Base-by-base conservation (phyloP, 2,888 invertebrate genomes). In the Seira musarum region DNA sequence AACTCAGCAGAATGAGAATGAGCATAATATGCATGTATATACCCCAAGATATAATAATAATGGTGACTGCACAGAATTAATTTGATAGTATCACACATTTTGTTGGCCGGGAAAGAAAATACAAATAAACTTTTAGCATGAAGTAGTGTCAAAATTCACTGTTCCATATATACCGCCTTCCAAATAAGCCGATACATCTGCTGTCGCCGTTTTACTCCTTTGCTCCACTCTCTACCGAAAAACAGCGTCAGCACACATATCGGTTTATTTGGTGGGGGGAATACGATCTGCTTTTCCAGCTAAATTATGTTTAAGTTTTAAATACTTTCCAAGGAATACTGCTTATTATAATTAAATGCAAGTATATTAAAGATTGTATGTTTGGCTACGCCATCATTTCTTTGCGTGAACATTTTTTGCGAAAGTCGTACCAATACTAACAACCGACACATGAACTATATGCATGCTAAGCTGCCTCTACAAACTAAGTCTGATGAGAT, bases 11-110 rank as follows among this genome's bases (percentile, higher is more conserved):
- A 10, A 46, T 40, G 35, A 30, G 64, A 25, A 65, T 30, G 35
- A 15, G 21, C 21, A 21, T 35, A 35, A n/a, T 17, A 17, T n/a
- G 25, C 40, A 24, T n/a, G 13, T 10, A 25, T 64, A 22, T 46
- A 68, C 22, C 24, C 19, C 17, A 35, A 25, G n/a, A 5, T 49
- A 25, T 60, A 57, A 13, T 57, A 17, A 69, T 57, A 3, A 53
- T 21, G 1, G 1, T 3, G 40, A 40, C 66, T 35, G 40, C 53
- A 25, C 25, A 19, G 53, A 22, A 13, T 49, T 69, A 6, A 57
- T 35, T 21, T 60, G 22, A 19, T 72, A 72, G 22, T 72, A 72
- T 72, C 72, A 72, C 72, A 72, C 72, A 72, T 61, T 24, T 40
- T 30, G 21, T 40, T 72, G 46, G 70, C 72, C 6, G 64, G 72